A percentile compares a stretch with the other conserved stretches of the same genome.
Evolutionary conservation across 2,888 invertebrate genomes (phyloP).

Genomic region (Polydrusus pterygomalis): DNA sequence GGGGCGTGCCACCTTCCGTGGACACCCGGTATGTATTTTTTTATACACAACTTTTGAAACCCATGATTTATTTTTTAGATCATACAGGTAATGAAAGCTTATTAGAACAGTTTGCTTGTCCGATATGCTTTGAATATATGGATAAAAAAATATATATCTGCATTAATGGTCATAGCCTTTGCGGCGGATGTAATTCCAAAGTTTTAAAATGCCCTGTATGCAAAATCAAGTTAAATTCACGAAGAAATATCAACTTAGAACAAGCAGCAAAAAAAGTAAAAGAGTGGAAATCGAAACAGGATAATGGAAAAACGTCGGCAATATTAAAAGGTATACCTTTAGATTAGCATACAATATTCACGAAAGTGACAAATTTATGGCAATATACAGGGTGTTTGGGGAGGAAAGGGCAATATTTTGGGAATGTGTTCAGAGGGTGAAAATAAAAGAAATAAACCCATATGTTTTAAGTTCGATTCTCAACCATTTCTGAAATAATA

Average conservation of each 20-base stretch:
- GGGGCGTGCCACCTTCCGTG: too few species aligned
- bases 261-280: conserved; percentile 30
- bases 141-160: conserved; percentile 35
- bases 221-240: conserved; percentile 14
- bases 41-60: too few species aligned
- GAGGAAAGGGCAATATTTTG: too few species aligned
- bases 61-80: conserved; percentile 2
- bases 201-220: conserved; percentile 34
- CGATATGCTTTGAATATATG: conserved; percentile 38
- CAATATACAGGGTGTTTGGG: too few species aligned
- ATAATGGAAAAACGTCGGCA: not conserved
- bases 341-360: too few species aligned
- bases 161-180: conserved; percentile 35
- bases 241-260: conserved; percentile 35
- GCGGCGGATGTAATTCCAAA: conserved; percentile 25
- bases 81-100: conserved; percentile 15
- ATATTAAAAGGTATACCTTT: not conserved
- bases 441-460: too few species aligned
- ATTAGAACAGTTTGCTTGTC: conserved; percentile 30
- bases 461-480: too few species aligned
- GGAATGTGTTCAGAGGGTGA: too few species aligned
- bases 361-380: too few species aligned
- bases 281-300: conserved; percentile 21
- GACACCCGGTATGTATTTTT: too few species aligned
- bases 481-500: too few species aligned